phyloP scores from a whole-genome alignment of 1,140 invertebrate species.

The Drosophila ironensis region DNA sequence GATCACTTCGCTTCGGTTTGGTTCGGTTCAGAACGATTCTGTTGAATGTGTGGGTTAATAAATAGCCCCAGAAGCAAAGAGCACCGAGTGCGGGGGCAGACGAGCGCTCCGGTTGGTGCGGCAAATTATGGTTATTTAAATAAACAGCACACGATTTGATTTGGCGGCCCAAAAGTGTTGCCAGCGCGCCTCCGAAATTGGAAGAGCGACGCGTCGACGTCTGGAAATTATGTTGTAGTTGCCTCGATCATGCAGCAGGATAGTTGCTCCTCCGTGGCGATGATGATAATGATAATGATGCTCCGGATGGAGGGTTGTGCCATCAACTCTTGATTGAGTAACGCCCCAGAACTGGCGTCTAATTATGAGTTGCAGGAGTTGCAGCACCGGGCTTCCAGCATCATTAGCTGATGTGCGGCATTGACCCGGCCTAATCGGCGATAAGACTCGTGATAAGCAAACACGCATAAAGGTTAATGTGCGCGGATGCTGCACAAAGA shows the following conservation, averaged over 20 bases:
- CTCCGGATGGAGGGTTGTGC: conserved; percentile 54
- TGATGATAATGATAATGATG: conserved; percentile 35
- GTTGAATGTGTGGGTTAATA: conserved; percentile 63
- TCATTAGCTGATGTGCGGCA: conserved; percentile 69
- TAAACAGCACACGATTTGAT: conserved; percentile 82
- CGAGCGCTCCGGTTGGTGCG: conserved; percentile 23
- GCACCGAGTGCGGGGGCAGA: neutral
- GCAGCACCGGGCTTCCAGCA: conserved; percentile 16
- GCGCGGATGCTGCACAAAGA: conserved; percentile 27
- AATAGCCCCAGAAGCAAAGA: conserved; percentile 45
- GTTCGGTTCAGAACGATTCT: neutral
- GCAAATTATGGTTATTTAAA: conserved; percentile 82
- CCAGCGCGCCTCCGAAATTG: conserved; percentile 70
- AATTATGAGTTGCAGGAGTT: conserved; percentile 58
- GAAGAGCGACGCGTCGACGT: conserved; percentile 34
- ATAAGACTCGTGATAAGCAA: conserved; percentile 65
- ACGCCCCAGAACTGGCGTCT: conserved; percentile 72
- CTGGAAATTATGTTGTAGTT: conserved; percentile 75
- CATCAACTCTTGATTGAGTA: conserved; percentile 81
- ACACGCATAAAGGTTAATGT: conserved; percentile 55
- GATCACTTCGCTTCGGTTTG: conserved; percentile 8
- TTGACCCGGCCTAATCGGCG: conserved; percentile 36
- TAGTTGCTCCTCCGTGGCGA: conserved; percentile 17
- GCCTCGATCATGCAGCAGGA: conserved; percentile 45
- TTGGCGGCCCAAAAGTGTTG: conserved; percentile 75